Evolutionary conservation across 2,888 invertebrate species (phyloP).

Genomic region (Metacarcinus magister): DNA sequence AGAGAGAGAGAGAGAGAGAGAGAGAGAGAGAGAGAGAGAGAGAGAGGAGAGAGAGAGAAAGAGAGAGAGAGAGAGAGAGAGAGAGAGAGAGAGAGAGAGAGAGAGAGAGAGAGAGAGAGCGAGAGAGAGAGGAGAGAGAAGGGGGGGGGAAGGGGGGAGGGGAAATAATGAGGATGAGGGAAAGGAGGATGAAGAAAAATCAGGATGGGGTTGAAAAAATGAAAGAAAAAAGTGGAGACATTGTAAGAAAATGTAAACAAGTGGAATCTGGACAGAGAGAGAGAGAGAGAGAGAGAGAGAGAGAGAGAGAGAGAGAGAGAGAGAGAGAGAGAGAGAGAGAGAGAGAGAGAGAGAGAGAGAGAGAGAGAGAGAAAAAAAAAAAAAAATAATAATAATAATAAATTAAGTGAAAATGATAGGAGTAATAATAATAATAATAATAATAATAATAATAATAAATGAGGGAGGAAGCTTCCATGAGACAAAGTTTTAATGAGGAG

Average conservation of each 20-base stretch:
- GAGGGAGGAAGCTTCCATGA: neutral
- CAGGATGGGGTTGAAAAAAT: neutral
- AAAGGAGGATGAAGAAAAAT: neutral
- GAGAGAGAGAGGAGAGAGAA: neutral
- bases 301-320: too few species aligned
- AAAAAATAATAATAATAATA: too few species aligned
- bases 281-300: too few species aligned
- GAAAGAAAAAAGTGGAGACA: too few species aligned
- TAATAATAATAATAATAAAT: neutral
- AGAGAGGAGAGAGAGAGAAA: neutral
- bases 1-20: neutral
- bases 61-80: neutral
- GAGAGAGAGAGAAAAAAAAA: neutral
- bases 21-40: neutral
- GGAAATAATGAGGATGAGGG: neutral
- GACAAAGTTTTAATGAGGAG: conserved; percentile 9
- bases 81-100: conserved; percentile 2
- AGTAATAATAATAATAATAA: too few species aligned
- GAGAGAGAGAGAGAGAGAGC: neutral
- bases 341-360: neutral
- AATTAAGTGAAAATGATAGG: too few species aligned
- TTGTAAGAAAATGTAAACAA: too few species aligned
- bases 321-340: too few species aligned
- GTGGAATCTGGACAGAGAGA: too few species aligned
- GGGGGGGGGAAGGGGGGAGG: neutral